phyloP scores from a whole-genome alignment of 2,888 invertebrate genomes.

The Conchocele bisecta region DNA sequence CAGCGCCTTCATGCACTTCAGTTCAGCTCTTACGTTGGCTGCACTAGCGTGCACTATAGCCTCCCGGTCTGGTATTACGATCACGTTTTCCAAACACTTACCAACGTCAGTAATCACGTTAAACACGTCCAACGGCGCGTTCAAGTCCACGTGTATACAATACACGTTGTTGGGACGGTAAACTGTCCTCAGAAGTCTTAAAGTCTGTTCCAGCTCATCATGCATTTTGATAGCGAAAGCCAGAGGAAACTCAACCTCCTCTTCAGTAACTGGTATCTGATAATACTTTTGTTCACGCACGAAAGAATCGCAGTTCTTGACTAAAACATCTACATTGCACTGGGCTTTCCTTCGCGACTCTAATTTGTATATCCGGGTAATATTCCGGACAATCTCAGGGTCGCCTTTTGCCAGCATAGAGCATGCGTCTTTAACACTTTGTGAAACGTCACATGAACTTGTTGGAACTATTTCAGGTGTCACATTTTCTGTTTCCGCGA shows the following conservation, averaged over 20 bases:
- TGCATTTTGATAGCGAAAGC: constrained; percentile 67
- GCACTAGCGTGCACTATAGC: constrained; percentile 62
- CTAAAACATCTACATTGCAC: no score
- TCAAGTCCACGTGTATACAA: constrained; percentile 75
- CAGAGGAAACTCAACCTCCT: constrained; percentile 65
- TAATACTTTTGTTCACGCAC: constrained; percentile 43
- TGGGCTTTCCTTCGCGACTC: no score
- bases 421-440: no score
- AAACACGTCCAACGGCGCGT: constrained; percentile 41
- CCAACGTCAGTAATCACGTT: constrained; percentile 48
- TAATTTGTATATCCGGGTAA: no score
- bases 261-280: constrained; percentile 12
- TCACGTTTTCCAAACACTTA: constrained; percentile 65
- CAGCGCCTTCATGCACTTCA: constrained; percentile 63
- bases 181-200: constrained; percentile 67
- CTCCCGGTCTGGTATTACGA: constrained; percentile 54
- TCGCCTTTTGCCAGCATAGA: no score
- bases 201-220: constrained; percentile 63
- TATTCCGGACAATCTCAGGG: no score
- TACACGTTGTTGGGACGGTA: constrained; percentile 76
- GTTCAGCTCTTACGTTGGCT: constrained; percentile 59
- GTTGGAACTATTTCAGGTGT: no score
- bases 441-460: no score
- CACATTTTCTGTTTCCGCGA: no score
- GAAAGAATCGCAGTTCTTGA: constrained; percentile 44